Evolutionary conservation across 1,140 invertebrate genomes (phyloP).

Genomic region (Capitella teleta): DNA sequence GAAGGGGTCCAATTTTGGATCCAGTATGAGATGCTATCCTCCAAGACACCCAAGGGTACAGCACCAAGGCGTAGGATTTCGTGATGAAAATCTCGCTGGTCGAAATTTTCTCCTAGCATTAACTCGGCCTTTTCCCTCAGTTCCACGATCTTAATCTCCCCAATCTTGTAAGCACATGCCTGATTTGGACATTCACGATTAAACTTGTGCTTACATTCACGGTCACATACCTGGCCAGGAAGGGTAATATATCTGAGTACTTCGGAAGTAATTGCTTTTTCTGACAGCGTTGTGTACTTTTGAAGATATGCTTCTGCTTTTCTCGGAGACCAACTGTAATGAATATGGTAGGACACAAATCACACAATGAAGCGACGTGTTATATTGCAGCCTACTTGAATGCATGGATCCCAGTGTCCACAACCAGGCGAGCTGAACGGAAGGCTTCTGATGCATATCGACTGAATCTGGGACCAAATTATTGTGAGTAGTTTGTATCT

Average conservation of each 20-base stretch:
- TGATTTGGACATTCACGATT: conserved; percentile 15
- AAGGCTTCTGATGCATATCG: conserved; percentile 36
- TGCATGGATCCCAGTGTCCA: conserved; percentile 44
- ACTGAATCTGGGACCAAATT: conserved; percentile 22
- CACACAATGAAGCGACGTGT: too few species aligned
- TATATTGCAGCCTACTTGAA: conserved; percentile 30
- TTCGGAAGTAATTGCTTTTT: too few species aligned
- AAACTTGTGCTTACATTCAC: too few species aligned
- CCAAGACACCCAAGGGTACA: too few species aligned
- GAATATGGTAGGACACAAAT: not conserved
- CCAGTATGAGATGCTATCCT: too few species aligned
- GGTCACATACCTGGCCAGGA: too few species aligned
- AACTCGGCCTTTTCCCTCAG: conserved; percentile 33
- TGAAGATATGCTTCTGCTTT: too few species aligned
- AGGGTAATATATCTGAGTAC: too few species aligned
- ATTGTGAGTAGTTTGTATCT: not conserved
- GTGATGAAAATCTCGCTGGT: not conserved
- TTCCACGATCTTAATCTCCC: conserved; percentile 42
- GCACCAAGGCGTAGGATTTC: too few species aligned
- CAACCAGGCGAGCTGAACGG: conserved; percentile 38
- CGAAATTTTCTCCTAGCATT: conserved; percentile 24
- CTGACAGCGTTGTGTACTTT: too few species aligned
- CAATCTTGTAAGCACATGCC: conserved; percentile 45
- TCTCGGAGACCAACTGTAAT: not conserved
- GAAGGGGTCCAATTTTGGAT: too few species aligned